Conservation (phyloP, 2,888 invertebrate genomes). For the Rotaria socialis region DNA sequence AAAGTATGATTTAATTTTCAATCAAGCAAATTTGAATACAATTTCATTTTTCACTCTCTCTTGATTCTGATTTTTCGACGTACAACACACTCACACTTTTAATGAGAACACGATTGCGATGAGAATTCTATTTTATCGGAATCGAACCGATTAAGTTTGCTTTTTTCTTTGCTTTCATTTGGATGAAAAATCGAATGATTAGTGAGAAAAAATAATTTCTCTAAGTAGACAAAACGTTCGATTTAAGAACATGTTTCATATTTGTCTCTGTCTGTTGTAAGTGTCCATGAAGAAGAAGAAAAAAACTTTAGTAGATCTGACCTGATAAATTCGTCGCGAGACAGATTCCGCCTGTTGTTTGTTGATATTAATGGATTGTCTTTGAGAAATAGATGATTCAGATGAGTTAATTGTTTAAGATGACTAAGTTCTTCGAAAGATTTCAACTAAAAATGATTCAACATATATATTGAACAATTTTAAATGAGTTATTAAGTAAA, state of each 20-base stretch:
- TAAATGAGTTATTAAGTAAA: no score
- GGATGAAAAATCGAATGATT: background rate
- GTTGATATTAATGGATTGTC: background rate
- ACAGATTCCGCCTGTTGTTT: background rate
- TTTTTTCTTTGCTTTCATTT: no score
- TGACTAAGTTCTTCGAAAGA: background rate
- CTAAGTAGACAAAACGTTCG: background rate
- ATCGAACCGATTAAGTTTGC: no score
- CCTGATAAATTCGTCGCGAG: slow-evolving; percentile 14
- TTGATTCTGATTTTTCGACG: background rate
- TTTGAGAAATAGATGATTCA: background rate
- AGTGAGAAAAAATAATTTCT: background rate
- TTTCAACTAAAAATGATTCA: background rate
- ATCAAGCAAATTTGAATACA: background rate
- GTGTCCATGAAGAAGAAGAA: background rate
- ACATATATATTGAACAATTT: no score
- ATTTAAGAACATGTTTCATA: background rate
- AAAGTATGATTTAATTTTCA: background rate
- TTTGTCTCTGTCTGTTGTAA: background rate
- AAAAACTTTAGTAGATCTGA: background rate
- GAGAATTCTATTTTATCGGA: background rate
- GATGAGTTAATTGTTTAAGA: background rate
- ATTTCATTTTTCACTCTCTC: background rate
- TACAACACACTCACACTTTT: background rate
- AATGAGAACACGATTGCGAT: background rate